Evolutionary conservation across 2,113 vertebrate species (phyloP).

Genomic region (Australoheros scitulus): DNA sequence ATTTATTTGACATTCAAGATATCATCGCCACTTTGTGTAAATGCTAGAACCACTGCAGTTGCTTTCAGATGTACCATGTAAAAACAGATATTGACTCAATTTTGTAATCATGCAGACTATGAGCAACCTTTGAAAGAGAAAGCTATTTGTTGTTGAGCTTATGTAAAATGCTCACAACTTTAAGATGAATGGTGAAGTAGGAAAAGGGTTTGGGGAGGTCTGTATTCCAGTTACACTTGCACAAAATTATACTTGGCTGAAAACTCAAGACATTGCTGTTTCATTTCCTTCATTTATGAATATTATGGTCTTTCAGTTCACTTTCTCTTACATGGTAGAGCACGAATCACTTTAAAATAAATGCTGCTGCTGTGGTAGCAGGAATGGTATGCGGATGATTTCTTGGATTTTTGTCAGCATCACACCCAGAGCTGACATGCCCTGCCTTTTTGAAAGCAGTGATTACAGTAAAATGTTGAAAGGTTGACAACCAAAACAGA

Average conservation of each 20-base stretch:
- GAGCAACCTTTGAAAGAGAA: neutral
- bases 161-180: neutral
- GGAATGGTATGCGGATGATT: slow-evolving; percentile 26
- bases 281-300: slow-evolving; percentile 5
- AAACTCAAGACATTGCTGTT: neutral
- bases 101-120: neutral
- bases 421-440: slow-evolving; percentile 41
- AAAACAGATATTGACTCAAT: neutral
- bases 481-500: slow-evolving; percentile 63
- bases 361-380: neutral
- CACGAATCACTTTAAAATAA: slow-evolving; percentile 32
- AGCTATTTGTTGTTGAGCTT: neutral
- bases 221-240: neutral
- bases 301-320: slow-evolving; percentile 18
- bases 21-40: neutral
- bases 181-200: neutral
- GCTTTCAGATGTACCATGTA: neutral
- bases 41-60: neutral
- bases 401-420: slow-evolving; percentile 26
- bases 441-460: slow-evolving; percentile 32
- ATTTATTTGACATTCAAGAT: neutral
- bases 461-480: slow-evolving; percentile 57
- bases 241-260: neutral
- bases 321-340: neutral
- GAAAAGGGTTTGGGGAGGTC: neutral